Evolutionary conservation across 2,797 vertebrate genomes (phyloP).

Genomic region (Periophthalmus magnuspinnatus): DNA sequence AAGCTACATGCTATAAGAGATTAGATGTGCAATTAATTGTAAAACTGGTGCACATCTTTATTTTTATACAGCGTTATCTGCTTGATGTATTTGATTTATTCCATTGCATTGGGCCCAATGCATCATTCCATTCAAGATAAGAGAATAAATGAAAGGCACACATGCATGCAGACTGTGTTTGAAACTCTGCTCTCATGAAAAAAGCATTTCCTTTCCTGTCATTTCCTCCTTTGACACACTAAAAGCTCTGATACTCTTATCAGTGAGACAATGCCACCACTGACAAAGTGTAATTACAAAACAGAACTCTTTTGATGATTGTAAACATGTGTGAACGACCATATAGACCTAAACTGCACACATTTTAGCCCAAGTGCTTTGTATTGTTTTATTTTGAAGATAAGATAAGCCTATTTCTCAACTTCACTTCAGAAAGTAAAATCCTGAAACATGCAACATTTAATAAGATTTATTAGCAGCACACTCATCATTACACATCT

Average conservation of each 20-base stretch:
- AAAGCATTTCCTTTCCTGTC: slow-evolving; percentile 41
- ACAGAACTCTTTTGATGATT: not conserved
- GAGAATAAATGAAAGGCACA: slow-evolving; percentile 36
- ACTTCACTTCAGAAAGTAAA: slow-evolving; percentile 14
- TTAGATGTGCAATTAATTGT: slow-evolving; percentile 12
- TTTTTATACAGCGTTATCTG: not conserved
- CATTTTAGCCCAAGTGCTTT: not conserved
- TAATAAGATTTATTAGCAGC: slow-evolving; percentile 12
- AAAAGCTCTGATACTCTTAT: slow-evolving; percentile 49
- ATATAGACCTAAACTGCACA: not conserved
- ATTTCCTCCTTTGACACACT: slow-evolving; percentile 61
- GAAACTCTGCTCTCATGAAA: not conserved
- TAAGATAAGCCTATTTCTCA: not conserved
- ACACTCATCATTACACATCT: slow-evolving; percentile 17
- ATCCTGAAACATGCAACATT: not conserved
- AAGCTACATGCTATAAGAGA: not conserved
- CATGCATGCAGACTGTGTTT: not conserved
- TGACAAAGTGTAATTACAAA: slow-evolving; percentile 18
- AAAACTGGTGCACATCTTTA: not conserved
- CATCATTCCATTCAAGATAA: slow-evolving; percentile 29
- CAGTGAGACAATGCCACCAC: slow-evolving; percentile 1
- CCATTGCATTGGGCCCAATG: not conserved
- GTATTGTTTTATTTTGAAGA: not conserved
- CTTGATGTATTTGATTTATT: not conserved
- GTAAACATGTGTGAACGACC: not conserved